These are phyloP conservation scores for Xanthorhoe designata DNA, from an alignment of 2,888 invertebrate genomes.

Conservation along the genomic window DNA sequence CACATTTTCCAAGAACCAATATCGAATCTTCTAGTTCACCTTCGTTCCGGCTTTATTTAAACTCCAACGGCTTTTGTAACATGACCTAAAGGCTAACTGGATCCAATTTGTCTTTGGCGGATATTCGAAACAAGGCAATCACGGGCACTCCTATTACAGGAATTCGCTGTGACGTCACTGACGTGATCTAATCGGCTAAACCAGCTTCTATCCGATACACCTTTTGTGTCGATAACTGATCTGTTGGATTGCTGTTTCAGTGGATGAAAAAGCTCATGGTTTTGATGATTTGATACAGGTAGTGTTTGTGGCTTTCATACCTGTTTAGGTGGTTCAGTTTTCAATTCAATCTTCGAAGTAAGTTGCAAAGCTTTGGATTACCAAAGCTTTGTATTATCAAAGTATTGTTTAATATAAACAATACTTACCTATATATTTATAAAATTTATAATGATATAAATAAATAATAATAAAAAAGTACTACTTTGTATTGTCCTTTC, in stretches of 20 bases:
- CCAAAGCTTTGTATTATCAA: too few relatives aligned
- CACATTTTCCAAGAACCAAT: neutral
- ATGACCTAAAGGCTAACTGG: constrained; percentile 68
- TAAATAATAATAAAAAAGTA: too few relatives aligned
- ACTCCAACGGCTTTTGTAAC: constrained; percentile 52
- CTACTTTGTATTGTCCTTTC: too few relatives aligned
- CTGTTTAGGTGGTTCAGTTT: too few relatives aligned
- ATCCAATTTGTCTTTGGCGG: constrained; percentile 78
- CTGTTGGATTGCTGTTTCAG: constrained; percentile 49
- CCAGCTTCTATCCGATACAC: constrained; percentile 71
- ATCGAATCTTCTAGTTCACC: constrained; percentile 32
- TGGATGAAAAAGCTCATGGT: neutral
- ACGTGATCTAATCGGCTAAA: constrained; percentile 71
- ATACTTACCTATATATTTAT: too few relatives aligned
- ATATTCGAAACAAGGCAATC: constrained; percentile 77
- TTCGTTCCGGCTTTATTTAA: constrained; percentile 36
- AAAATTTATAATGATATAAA: too few relatives aligned
- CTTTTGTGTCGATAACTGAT: constrained; percentile 67
- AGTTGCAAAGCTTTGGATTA: too few relatives aligned
- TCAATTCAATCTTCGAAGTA: too few relatives aligned
- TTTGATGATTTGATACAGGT: neutral
- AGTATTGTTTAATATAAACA: too few relatives aligned
- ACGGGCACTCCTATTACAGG: constrained; percentile 69
- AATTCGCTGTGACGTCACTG: constrained; percentile 60
- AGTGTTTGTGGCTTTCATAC: too few relatives aligned